Conservation (phyloP, 2,113 vertebrate genomes). For the Chiloscyllium plagiosum region DNA sequence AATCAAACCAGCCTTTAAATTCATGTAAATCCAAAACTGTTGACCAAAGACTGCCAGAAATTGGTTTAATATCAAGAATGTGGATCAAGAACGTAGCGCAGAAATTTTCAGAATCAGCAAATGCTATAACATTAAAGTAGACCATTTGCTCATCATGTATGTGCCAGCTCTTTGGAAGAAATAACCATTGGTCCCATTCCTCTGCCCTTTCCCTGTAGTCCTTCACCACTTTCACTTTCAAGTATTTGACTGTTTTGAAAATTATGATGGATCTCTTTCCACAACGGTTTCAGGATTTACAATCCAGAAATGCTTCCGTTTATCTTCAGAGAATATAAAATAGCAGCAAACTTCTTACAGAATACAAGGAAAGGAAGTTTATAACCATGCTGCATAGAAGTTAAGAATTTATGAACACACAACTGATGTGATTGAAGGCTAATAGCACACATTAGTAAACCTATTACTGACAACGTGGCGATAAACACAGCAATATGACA, state of each 20-base stretch:
- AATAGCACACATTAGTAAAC: neutral
- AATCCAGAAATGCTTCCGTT: neutral
- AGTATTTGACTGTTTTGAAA: neutral
- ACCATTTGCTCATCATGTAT: neutral
- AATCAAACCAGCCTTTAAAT: neutral
- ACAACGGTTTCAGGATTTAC: neutral
- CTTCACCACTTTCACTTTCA: neutral
- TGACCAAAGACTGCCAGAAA: neutral
- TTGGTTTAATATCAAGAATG: neutral
- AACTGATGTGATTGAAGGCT: neutral
- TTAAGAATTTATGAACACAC: slow-evolving; percentile 21
- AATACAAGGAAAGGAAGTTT: neutral
- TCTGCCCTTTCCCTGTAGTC: neutral
- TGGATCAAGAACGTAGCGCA: neutral
- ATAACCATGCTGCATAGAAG: neutral
- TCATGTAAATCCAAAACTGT: neutral
- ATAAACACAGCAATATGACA: neutral
- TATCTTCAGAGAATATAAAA: neutral
- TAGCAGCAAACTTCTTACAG: neutral
- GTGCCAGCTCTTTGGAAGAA: neutral
- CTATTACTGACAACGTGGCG: neutral
- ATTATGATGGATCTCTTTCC: neutral
- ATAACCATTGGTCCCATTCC: too few relatives aligned
- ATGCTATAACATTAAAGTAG: neutral
- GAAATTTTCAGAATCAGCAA: neutral